Conservation (phyloP, 2,888 invertebrate species). For the Ichneumoninae sp. region DNA sequence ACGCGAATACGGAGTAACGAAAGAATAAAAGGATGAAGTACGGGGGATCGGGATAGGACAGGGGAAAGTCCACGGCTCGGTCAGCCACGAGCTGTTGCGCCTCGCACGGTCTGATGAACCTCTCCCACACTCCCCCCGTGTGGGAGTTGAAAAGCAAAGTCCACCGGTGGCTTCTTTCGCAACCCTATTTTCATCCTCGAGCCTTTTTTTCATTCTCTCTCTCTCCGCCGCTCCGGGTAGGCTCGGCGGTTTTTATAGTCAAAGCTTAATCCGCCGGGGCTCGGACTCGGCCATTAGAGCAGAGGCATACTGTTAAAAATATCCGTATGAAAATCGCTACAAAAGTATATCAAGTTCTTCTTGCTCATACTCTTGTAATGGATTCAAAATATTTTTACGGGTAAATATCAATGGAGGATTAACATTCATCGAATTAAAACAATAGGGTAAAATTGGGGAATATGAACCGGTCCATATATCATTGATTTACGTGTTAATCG, state of each 20-base stretch:
- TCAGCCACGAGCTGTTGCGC: conserved; percentile 64
- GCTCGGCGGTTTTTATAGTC: conserved; percentile 37
- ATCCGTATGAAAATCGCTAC: background rate
- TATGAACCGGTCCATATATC: too few species aligned
- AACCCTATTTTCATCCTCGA: conserved; percentile 50
- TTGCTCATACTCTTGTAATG: background rate
- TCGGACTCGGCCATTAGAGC: background rate
- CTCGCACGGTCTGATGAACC: conserved; percentile 75
- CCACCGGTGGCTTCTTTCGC: conserved; percentile 65
- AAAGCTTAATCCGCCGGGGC: conserved; percentile 17
- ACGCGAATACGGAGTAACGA: conserved; percentile 46
- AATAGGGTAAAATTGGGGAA: too few species aligned
- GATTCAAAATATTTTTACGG: background rate
- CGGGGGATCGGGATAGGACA: conserved; percentile 55
- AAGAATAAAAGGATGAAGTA: conserved; percentile 69
- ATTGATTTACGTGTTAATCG: too few species aligned
- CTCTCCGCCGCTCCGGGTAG: conserved; percentile 9
- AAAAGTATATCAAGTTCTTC: background rate
- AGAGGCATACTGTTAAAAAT: background rate
- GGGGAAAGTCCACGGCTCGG: conserved; percentile 18
- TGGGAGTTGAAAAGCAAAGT: conserved; percentile 75
- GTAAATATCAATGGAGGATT: too few species aligned
- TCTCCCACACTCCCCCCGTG: conserved; percentile 56
- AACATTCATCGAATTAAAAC: background rate
- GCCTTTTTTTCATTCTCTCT: conserved; percentile 44